phyloP scores from a whole-genome alignment of 2,113 vertebrate genomes.

The Cebus imitator region DNA sequence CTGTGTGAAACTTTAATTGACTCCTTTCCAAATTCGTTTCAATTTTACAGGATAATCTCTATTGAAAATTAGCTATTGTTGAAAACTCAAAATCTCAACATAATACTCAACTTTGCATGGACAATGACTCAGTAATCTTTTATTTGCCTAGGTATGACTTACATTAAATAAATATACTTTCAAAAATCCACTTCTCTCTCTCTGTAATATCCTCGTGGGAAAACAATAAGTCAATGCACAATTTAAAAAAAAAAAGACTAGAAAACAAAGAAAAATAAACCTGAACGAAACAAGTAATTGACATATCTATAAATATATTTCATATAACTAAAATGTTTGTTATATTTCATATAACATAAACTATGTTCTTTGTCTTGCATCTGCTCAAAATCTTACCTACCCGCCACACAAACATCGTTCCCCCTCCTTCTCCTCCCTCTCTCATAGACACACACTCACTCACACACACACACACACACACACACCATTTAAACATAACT shows the following conservation, averaged over 20 bases:
- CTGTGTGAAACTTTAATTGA: constrained; percentile 74
- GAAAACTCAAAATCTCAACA: constrained; percentile 37
- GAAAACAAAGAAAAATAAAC: background rate
- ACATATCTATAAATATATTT: background rate
- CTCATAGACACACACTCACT: too few species aligned
- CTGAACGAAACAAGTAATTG: constrained; percentile 8
- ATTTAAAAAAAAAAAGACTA: background rate
- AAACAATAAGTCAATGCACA: constrained; percentile 9
- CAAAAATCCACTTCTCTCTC: background rate
- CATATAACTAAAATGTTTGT: too few species aligned
- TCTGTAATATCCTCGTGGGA: background rate
- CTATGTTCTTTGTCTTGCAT: background rate
- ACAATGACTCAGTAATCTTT: constrained; percentile 12
- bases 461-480: background rate
- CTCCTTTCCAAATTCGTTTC: constrained; percentile 78
- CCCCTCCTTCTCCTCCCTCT: too few species aligned
- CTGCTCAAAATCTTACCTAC: background rate
- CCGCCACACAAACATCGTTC: background rate
- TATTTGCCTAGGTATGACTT: background rate
- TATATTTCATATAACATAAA: background rate
- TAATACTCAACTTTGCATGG: background rate
- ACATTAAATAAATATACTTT: constrained; percentile 1
- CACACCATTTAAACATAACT: background rate
- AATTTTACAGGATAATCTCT: constrained; percentile 75
- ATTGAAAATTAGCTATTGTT: constrained; percentile 63